Evolutionary conservation across 2,888 invertebrate genomes (phyloP).

Genomic region (Zaprionus bogoriensis): DNA sequence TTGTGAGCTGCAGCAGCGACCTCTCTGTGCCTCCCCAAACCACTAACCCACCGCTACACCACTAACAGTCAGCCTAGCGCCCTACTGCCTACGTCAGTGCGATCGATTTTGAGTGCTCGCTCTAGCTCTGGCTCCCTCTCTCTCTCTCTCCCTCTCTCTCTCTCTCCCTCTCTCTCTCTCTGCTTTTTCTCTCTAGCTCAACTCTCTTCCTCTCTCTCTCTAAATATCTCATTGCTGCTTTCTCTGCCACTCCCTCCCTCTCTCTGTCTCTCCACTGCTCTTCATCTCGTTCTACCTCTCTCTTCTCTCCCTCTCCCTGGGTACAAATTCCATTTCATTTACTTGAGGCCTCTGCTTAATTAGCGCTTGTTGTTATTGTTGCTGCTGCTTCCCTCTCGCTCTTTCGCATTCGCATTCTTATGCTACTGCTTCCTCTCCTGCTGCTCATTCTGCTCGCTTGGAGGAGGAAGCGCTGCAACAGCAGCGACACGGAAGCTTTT

Average conservation of each 20-base stretch:
- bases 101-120: constrained; percentile 50
- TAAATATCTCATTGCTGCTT: too few relatives aligned
- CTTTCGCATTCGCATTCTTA: background rate
- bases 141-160: background rate
- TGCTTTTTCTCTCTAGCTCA: background rate
- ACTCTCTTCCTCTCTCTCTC: background rate
- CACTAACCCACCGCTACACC: background rate
- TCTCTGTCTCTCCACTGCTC: background rate
- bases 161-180: background rate
- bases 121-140: background rate
- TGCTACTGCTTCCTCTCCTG: background rate
- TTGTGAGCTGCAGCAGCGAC: background rate
- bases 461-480: constrained; percentile 25
- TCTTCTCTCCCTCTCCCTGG: constrained; percentile 20
- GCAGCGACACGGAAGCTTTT: constrained; percentile 53
- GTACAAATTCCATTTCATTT: constrained; percentile 70
- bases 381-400: background rate
- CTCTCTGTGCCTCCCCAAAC: background rate
- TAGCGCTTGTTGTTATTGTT: constrained; percentile 49
- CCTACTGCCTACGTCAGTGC: too few relatives aligned
- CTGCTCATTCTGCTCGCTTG: background rate
- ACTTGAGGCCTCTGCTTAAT: constrained; percentile 64
- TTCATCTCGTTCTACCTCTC: background rate
- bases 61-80: background rate
- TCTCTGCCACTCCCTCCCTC: too few relatives aligned